phyloP scores from a whole-genome alignment of 2,797 vertebrate genomes.

The Podarcis siculus region DNA sequence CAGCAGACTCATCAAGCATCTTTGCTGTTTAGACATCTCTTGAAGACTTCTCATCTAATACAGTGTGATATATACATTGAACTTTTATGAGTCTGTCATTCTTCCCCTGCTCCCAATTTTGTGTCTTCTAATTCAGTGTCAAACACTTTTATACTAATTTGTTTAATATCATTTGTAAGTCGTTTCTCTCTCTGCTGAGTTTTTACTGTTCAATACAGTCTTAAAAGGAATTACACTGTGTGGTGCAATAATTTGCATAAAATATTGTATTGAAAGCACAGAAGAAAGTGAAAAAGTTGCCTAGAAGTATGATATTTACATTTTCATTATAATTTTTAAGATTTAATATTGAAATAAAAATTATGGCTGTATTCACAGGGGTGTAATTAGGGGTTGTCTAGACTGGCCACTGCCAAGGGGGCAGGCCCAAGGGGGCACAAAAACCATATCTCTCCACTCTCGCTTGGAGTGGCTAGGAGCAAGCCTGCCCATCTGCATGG shows the following conservation, averaged over 20 bases:
- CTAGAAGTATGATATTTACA: not conserved
- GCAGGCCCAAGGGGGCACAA: no score
- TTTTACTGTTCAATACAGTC: not conserved
- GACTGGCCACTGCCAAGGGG: no score
- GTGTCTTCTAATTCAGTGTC: not conserved
- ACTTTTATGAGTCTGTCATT: not conserved
- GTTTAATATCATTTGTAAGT: not conserved
- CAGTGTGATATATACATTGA: not conserved
- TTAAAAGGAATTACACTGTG: not conserved
- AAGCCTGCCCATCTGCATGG: no score
- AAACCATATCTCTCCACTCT: no score
- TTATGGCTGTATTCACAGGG: no score
- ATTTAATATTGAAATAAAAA: not conserved
- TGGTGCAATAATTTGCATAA: no score
- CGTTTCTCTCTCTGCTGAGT: not conserved
- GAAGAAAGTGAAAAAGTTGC: not conserved
- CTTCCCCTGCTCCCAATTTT: not conserved
- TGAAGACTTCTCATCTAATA: not conserved
- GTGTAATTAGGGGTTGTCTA: no score
- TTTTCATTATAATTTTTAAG: not conserved
- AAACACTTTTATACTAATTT: not conserved
- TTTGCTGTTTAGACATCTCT: no score
- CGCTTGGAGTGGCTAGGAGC: no score
- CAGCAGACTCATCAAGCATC: no score
- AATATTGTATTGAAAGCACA: not conserved